Evolutionary conservation across 2,797 vertebrate genomes (phyloP).

Genomic region (Notolepis coatsorum): DNA sequence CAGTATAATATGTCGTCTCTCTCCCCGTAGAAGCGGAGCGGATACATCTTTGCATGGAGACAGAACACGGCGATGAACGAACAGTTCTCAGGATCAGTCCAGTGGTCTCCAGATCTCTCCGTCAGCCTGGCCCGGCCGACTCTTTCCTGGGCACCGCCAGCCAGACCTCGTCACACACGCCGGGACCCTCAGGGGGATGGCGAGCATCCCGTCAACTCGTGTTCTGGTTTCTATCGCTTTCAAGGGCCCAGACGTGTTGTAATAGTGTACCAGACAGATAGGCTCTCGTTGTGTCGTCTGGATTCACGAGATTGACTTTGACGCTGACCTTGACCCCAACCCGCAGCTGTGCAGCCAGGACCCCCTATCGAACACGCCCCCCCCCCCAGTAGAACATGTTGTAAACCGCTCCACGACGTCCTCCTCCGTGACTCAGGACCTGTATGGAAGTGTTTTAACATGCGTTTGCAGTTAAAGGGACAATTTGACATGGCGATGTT

Average conservation of each 20-base stretch:
- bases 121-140: slow-evolving; percentile 24
- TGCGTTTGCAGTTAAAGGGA: slow-evolving; percentile 48
- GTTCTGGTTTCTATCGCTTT: slow-evolving; percentile 37
- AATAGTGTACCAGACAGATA: slow-evolving; percentile 1
- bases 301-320: slow-evolving; percentile 40
- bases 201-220: slow-evolving; percentile 34
- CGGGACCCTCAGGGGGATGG: slow-evolving; percentile 25
- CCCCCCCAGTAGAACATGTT: slow-evolving; percentile 20
- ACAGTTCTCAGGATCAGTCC: slow-evolving; percentile 35
- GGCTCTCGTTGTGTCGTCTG: slow-evolving; percentile 13
- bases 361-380: slow-evolving; percentile 18
- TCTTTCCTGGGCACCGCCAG: slow-evolving; percentile 48
- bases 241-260: slow-evolving; percentile 7
- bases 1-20: slow-evolving; percentile 7
- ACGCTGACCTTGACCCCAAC: slow-evolving; percentile 34
- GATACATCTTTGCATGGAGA: slow-evolving; percentile 22
- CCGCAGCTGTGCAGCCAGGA: slow-evolving; percentile 22
- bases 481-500: slow-evolving; percentile 48
- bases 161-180: slow-evolving; percentile 43
- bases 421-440: slow-evolving; percentile 29
- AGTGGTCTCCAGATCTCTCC: slow-evolving; percentile 52
- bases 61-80: slow-evolving; percentile 26
- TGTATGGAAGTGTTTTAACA: slow-evolving; percentile 47
- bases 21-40: background rate
- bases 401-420: slow-evolving; percentile 22